Conservation (phyloP, 1,140 invertebrate genomes). For the Samia ricini region DNA sequence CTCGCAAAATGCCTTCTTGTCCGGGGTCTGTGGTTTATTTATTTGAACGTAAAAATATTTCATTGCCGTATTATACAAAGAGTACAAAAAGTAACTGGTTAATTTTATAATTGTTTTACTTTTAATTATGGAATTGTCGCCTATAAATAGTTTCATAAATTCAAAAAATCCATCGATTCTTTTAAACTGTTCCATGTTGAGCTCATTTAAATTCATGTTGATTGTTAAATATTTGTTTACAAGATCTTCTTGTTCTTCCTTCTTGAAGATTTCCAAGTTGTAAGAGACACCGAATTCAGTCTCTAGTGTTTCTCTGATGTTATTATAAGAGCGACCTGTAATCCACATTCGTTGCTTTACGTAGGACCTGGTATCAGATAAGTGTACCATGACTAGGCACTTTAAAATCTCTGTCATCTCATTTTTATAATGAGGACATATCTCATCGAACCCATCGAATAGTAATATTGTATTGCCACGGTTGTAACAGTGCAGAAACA, state of each 20-base stretch:
- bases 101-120: not conserved
- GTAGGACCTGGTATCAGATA: not conserved
- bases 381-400: not conserved
- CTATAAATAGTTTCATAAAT: slow-evolving; percentile 1
- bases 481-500: slow-evolving; percentile 14
- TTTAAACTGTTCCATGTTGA: not conserved
- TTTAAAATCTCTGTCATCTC: slow-evolving; percentile 4
- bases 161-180: slow-evolving; percentile 6
- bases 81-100: not conserved
- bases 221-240: not conserved
- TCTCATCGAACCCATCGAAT: slow-evolving; percentile 18
- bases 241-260: not conserved
- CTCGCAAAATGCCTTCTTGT: not conserved
- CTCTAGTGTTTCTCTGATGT: not conserved
- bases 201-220: not conserved
- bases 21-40: not conserved
- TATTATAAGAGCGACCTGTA: slow-evolving; percentile 3
- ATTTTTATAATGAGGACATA: not conserved
- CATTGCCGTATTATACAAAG: not conserved
- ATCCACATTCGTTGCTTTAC: not conserved
- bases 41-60: not conserved
- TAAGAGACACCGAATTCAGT: slow-evolving; percentile 1
- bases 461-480: slow-evolving; percentile 10
- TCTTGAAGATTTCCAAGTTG: not conserved
- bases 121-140: not conserved